A percentile compares a stretch with the other conserved stretches of the same genome.
These are phyloP conservation scores for Meliscaeva auricollis DNA, from an alignment of 2,888 invertebrate species.

Conservation along the genomic window DNA sequence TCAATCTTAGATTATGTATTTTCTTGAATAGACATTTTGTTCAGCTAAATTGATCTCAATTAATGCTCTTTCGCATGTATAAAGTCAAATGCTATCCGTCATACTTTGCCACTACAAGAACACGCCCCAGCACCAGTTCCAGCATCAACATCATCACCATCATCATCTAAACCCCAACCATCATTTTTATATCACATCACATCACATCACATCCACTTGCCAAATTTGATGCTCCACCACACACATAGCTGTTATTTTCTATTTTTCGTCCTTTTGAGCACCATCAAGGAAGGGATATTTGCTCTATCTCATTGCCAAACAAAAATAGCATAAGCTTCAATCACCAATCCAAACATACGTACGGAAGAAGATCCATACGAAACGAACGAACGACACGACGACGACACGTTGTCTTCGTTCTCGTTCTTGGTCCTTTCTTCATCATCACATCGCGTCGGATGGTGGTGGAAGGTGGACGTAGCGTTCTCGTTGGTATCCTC, in stretches of 20 bases:
- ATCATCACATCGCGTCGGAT: not conserved
- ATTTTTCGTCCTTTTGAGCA: constrained; percentile 26
- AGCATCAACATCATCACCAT: not conserved
- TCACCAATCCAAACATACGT: constrained; percentile 12
- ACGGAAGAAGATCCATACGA: constrained; percentile 22
- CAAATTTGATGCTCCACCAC: constrained; percentile 37
- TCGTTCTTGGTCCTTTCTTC: not conserved
- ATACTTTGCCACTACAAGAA: constrained; percentile 3
- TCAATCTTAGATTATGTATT: not conserved
- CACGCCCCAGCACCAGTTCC: not conserved
- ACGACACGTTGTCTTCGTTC: constrained; percentile 10
- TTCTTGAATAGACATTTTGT: constrained; percentile 14
- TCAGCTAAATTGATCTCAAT: constrained; percentile 54
- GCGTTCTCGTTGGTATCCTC: not conserved
- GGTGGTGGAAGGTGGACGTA: no score
- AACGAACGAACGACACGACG: not conserved
- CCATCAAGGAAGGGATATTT: constrained; percentile 2
- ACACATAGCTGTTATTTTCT: constrained; percentile 5
- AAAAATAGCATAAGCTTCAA: constrained; percentile 58
- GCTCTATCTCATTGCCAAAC: constrained; percentile 39
- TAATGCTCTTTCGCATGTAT: constrained; percentile 41
- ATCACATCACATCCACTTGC: constrained; percentile 25
- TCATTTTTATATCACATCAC: not conserved
- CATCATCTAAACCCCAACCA: not conserved
- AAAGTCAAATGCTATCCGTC: constrained; percentile 58